Conservation (phyloP, 2,113 vertebrate genomes). For the Oreocharis arfaki region DNA sequence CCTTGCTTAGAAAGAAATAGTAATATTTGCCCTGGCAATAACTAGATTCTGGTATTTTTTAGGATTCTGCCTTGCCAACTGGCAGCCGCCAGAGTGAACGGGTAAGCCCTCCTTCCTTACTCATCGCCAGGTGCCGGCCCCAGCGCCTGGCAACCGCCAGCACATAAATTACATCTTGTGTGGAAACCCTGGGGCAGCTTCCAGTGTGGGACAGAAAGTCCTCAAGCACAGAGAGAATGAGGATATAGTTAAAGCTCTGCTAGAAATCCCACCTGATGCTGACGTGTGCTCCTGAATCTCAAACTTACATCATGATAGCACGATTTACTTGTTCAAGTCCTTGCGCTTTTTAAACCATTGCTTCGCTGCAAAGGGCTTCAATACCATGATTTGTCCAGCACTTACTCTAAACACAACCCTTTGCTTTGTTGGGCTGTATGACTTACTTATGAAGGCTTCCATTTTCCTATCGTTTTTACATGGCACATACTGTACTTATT, state of each 20-base stretch:
- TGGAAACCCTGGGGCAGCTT: not conserved
- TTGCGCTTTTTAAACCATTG: not conserved
- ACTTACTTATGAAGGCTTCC: not conserved
- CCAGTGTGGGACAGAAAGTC: not conserved
- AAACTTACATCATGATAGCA: not conserved
- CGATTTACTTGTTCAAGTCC: not conserved
- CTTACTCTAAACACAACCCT: not conserved
- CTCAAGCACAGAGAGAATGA: not conserved
- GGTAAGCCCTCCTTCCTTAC: not conserved
- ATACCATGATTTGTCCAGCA: not conserved
- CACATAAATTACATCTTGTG: not conserved
- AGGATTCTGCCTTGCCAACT: not conserved
- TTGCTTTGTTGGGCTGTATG: not conserved
- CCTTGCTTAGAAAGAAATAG: not conserved
- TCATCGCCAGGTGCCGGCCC: not conserved
- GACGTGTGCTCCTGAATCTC: not conserved
- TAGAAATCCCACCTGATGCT: not conserved
- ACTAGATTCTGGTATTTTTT: not conserved
- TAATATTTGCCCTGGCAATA: not conserved
- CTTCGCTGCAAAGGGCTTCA: not conserved
- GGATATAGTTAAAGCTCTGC: not conserved
- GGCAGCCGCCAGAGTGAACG: conserved; percentile 7
- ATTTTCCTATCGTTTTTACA: not conserved
- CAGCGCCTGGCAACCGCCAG: not conserved
- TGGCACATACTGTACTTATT: not conserved